Evolutionary conservation across 2,888 invertebrate genomes (phyloP).

Genomic region (Oxytorus armatus): DNA sequence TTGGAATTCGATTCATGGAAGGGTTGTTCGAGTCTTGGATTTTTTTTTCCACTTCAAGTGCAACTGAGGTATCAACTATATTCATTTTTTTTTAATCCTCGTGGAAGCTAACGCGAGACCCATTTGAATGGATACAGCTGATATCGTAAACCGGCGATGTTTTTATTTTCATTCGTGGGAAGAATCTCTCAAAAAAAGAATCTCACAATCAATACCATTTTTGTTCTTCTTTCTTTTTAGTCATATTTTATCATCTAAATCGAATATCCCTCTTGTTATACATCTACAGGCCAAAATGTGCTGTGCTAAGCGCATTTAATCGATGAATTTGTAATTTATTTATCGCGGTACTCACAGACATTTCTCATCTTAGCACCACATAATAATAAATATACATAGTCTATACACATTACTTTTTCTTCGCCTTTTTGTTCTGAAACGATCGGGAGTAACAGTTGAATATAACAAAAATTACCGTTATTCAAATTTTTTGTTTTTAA

Average conservation of each 20-base stretch:
- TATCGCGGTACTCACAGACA: conserved; percentile 48
- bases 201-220: conserved; percentile 70
- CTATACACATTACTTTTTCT: conserved; percentile 56
- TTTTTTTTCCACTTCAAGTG: conserved; percentile 55
- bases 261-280: conserved; percentile 73
- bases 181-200: conserved; percentile 18
- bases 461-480: conserved; percentile 56
- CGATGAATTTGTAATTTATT: conserved; percentile 48
- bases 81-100: conserved; percentile 22
- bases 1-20: conserved; percentile 26
- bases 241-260: conserved; percentile 67
- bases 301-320: conserved; percentile 75
- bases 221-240: conserved; percentile 68
- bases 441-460: conserved; percentile 55
- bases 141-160: conserved; percentile 33
- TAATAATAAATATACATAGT: conserved; percentile 62
- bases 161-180: conserved; percentile 20
- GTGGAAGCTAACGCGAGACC: conserved; percentile 75
- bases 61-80: conserved; percentile 31
- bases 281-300: conserved; percentile 81
- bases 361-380: conserved; percentile 64
- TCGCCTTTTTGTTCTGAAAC: conserved; percentile 45
- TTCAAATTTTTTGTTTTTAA: background rate
- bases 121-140: conserved; percentile 74
- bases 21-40: conserved; percentile 39